Evolutionary conservation across 2,888 invertebrate genomes (phyloP), one percentile per base, ranked within the genome.

Genomic region (Phytoseiulus persimilis): DNA sequence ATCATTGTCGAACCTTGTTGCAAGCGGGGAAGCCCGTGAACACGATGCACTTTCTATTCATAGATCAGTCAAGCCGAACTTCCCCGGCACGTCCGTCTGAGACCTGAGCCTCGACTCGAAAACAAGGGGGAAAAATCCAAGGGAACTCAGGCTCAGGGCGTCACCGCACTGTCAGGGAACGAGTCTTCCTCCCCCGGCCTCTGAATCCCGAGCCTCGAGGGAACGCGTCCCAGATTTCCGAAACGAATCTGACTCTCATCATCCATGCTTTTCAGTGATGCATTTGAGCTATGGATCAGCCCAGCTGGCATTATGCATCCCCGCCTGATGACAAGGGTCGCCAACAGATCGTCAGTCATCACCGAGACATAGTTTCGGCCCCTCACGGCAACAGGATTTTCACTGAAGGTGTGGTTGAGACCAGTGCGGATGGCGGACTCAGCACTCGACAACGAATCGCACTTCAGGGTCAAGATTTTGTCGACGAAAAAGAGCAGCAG

Each of bases 401-500:
- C 87, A 39, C 87, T 11, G 87, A 87, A 87, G 87, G 87, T 45
- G 32, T 87, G n/a, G 87, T 87, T 1, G 89, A 83, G 89, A 32
- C 45, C 65, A 6, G 32, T 32, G 23, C 32, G 33, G 89, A 89
- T 32, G 83, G 83, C 65, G 91, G 96, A 87, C 96, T 96, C 18
- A 96, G 96, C 90, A 97, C 97, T 23, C 87, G 87, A 0, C 39
- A 87, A 14, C 87, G 87, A 33, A 87, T 87, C 87, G 39, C 32
- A 33, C 87, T 87, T 14, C 97, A 97, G 93, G 96, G 96, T 90
- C 97, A 97, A 94, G 97, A 97, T 93, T 97, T 97, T 93, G 95
- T 97, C 91, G 97, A 97, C 93, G 97, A 97, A 93, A 96, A 96
- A 93, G 94, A 97, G 92, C 96, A 97, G 90, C 97, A 97, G 94